Percentiles rank a stretch among this genome's conserved stretches.
Evolutionary conservation across 1,140 invertebrate genomes (phyloP).

Genomic region (Macrostomum lignano): DNA sequence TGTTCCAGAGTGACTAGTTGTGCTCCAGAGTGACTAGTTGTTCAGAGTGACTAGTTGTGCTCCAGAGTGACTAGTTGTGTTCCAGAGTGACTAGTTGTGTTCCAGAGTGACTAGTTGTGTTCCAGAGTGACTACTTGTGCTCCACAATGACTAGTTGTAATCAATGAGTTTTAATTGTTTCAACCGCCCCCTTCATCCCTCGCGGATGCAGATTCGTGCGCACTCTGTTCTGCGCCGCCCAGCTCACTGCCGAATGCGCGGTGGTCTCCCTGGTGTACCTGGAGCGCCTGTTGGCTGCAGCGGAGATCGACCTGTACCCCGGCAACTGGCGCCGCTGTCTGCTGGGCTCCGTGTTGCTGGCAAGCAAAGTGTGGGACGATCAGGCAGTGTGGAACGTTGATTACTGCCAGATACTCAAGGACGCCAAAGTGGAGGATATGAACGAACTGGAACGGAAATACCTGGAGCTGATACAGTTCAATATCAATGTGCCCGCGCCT

Average conservation of each 20-base stretch:
- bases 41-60: too few relatives aligned
- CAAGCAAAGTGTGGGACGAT: slow-evolving; percentile 98
- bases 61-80: too few relatives aligned
- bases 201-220: slow-evolving; percentile 88
- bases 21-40: too few relatives aligned
- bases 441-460: slow-evolving; percentile 94
- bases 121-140: too few relatives aligned
- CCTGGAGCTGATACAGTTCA: slow-evolving; percentile 90
- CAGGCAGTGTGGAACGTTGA: slow-evolving; percentile 99
- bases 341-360: slow-evolving; percentile 59
- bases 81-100: too few relatives aligned
- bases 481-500: slow-evolving; percentile 95
- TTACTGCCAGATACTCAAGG: slow-evolving; percentile 95
- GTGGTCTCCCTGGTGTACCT: slow-evolving; percentile 80
- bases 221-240: slow-evolving; percentile 86
- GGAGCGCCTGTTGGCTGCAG: slow-evolving; percentile 61
- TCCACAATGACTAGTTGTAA: too few relatives aligned
- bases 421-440: slow-evolving; percentile 95
- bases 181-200: too few relatives aligned
- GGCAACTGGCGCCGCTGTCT: slow-evolving; percentile 49
- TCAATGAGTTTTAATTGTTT: too few relatives aligned
- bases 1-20: too few relatives aligned
- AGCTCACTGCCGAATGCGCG: slow-evolving; percentile 95
- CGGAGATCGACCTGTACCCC: slow-evolving; percentile 83
- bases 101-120: too few relatives aligned